Base-by-base conservation (phyloP, 2,888 invertebrate species). In the Drosophila merina region DNA sequence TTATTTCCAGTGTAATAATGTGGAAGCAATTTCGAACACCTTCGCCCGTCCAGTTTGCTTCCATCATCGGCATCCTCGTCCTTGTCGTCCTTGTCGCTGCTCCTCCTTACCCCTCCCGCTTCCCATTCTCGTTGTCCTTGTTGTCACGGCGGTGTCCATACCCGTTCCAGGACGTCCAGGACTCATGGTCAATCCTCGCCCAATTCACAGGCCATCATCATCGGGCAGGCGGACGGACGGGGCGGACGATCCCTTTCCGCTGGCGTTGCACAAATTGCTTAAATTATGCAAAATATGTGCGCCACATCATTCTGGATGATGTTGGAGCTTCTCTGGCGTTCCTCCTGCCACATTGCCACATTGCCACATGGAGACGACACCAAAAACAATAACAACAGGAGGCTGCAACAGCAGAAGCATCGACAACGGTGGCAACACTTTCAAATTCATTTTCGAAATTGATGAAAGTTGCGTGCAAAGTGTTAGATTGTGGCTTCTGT, bases 241-340 rank as follows among this genome's bases (percentile, higher is more conserved):
- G n/a, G 26, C 14, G 12, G n/a, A 14, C 14, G 25, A 7, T 57
- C 30, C 44, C 2, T 12, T 14, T 57, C 56, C 73, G 59, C 72
- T 83, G 77, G 78, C 74, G 80, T 67, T 80, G 84, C 83, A 82
- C 86, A 87, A 85, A 87, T 87, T 87, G 87, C 87, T 88, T 88
- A 86, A 87, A 87, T 87, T 88, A 87, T 87, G 87, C 87, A 87
- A 86, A 88, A 85, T 85, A 81, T 85, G 87, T 83, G 86, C 81
- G 81, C 81, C 81, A 81, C 81, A 81, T 75, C 77, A 86, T 77
- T 79, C 69, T 75, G 55, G 54, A 54, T 51, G 55, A 40, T 51
- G 42, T 30, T 28, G 31, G 38, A 25, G 40, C 50, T 57, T 26
- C 44, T 30, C 14, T 30, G 14, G 7, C 33, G 9, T 7, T 40